Evolutionary conservation across 2,888 invertebrate genomes (phyloP).

Genomic region (Acleris sparsana): DNA sequence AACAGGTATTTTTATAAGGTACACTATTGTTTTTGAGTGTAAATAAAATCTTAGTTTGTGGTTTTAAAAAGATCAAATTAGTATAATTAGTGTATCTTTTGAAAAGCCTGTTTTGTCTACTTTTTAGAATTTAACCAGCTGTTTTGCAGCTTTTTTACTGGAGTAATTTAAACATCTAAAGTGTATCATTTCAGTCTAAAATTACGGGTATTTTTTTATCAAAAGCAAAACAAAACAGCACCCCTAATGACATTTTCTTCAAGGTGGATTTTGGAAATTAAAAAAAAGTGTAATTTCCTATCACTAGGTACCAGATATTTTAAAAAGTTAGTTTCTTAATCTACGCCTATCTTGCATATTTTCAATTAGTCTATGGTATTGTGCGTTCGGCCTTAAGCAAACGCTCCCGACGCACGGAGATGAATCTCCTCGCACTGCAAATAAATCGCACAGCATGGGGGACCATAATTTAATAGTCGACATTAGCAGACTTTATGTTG

Average conservation of each 20-base stretch:
- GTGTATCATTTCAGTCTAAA: no score
- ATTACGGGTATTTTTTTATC: no score
- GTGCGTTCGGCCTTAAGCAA: slow-evolving; percentile 42
- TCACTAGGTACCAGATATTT: background rate
- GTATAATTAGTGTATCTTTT: no score
- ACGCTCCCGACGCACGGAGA: slow-evolving; percentile 39
- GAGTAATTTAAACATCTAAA: no score
- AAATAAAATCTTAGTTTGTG: background rate
- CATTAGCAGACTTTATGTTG: slow-evolving; percentile 39
- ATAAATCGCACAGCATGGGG: slow-evolving; percentile 63
- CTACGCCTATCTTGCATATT: background rate
- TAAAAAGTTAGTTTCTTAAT: background rate
- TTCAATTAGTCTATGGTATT: slow-evolving; percentile 7
- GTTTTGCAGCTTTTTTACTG: no score
- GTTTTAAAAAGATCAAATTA: background rate
- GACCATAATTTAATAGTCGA: slow-evolving; percentile 57
- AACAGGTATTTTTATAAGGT: background rate
- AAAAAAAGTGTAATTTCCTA: no score
- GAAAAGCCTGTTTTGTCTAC: no score
- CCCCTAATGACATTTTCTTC: no score
- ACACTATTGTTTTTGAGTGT: background rate
- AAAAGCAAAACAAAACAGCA: no score
- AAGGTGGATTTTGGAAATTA: no score
- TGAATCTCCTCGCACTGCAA: slow-evolving; percentile 42
- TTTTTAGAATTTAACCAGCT: no score